phyloP scores from a whole-genome alignment of 2,797 vertebrate species.

The Fundulus diaphanus region DNA sequence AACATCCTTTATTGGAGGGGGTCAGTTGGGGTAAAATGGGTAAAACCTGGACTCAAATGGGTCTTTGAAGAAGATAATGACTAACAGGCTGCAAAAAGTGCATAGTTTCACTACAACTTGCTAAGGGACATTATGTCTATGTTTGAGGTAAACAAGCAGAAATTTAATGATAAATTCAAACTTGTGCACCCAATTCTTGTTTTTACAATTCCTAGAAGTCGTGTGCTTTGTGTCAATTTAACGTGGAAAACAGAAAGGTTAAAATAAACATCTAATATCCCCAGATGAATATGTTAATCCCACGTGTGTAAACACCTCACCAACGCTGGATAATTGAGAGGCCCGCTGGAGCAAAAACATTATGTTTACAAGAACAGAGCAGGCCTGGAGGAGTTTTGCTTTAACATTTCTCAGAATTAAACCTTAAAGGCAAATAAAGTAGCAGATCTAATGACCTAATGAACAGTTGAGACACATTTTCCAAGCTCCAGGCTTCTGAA shows the following conservation, averaged over 20 bases:
- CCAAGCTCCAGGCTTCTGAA: slow-evolving; percentile 8
- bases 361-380: slow-evolving; percentile 1
- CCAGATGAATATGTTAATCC: not conserved
- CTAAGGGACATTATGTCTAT: no score
- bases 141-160: not conserved
- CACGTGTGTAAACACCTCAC: slow-evolving; percentile 35
- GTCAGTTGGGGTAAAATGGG: no score
- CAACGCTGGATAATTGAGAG: slow-evolving; percentile 32
- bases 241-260: not conserved
- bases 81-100: no score
- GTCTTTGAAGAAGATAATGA: no score
- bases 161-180: not conserved
- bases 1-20: no score
- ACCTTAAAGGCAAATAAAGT: not conserved
- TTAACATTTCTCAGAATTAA: not conserved
- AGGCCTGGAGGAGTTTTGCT: not conserved
- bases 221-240: not conserved
- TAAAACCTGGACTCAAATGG: no score
- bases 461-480: slow-evolving; percentile 10
- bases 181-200: not conserved
- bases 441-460: slow-evolving; percentile 2
- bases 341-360: slow-evolving; percentile 37
- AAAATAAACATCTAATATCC: not conserved
- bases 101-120: no score
- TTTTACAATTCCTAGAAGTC: not conserved